A percentile compares a stretch with the other conserved stretches of the same genome.
Conservation (phyloP, 2,888 invertebrate species). For the Heliothis peltigera region DNA sequence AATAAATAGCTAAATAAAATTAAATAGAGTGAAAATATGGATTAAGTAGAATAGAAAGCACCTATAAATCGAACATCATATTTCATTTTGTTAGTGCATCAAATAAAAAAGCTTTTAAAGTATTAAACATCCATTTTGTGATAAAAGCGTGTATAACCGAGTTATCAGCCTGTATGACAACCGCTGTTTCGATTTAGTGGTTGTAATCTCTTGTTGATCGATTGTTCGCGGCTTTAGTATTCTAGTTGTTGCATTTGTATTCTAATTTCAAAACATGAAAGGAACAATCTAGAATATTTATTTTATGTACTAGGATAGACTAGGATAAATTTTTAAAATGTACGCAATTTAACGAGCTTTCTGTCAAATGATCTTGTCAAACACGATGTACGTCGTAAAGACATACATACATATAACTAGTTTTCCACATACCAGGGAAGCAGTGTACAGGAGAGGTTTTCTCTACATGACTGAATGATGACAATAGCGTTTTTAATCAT, state of each 20-base stretch:
- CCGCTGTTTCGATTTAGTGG: neutral
- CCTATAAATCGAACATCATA: neutral
- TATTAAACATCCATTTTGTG: conserved; percentile 15
- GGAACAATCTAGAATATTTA: too few species aligned
- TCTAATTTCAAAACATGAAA: neutral
- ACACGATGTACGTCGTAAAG: too few species aligned
- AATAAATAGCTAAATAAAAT: neutral
- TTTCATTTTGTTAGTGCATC: conserved; percentile 12
- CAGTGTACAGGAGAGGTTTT: neutral
- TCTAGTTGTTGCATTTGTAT: neutral
- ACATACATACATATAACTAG: too few species aligned
- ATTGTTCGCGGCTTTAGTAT: neutral
- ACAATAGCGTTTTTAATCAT: too few species aligned
- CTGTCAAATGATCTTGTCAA: too few species aligned
- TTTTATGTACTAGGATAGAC: too few species aligned
- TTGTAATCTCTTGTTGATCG: conserved; percentile 5
- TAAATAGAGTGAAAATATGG: neutral
- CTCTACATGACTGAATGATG: neutral
- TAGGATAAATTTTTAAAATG: too few species aligned
- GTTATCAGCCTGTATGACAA: conserved; percentile 2
- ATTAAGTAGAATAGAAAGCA: neutral
- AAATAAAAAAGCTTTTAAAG: conserved; percentile 40
- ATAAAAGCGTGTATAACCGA: conserved; percentile 20
- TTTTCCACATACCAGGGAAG: neutral
- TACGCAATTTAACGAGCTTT: too few species aligned